phyloP scores from a whole-genome alignment of 2,113 vertebrate genomes.

The Fulica atra region DNA sequence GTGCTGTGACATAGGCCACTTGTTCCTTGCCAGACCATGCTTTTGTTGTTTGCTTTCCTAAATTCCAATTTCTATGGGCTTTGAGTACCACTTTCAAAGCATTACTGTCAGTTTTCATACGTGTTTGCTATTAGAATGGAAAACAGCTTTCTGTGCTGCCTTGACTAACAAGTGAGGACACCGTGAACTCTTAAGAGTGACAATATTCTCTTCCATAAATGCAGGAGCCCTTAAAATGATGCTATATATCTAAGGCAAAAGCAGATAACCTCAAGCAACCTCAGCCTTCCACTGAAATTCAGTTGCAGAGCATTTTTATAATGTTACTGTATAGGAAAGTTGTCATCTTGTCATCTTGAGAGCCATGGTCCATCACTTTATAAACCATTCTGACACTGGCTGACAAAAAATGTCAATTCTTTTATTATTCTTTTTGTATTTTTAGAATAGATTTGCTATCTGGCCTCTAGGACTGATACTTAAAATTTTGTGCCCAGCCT shows the following conservation, averaged over 20 bases:
- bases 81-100: neutral
- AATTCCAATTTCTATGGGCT: neutral
- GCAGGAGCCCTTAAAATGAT: neutral
- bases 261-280: neutral
- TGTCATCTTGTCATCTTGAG: neutral
- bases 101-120: neutral
- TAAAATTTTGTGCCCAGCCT: neutral
- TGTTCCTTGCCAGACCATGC: neutral
- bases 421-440: neutral
- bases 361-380: neutral
- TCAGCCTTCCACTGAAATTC: neutral
- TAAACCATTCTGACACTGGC: neutral
- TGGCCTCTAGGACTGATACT: neutral
- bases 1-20: accelerated
- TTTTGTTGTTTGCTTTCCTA: neutral
- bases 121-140: neutral
- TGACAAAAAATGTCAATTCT: neutral
- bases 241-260: neutral
- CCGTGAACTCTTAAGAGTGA: neutral
- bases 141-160: neutral
- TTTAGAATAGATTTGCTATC: neutral
- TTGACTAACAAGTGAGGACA: neutral
- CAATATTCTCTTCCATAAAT: neutral
- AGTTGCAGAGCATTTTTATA: neutral
- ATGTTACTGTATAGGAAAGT: neutral